These are phyloP conservation scores for Rhopilema esculentum DNA, from an alignment of 30 jellyfish, hydroid and myxozoan species.

Conservation along the genomic window DNA sequence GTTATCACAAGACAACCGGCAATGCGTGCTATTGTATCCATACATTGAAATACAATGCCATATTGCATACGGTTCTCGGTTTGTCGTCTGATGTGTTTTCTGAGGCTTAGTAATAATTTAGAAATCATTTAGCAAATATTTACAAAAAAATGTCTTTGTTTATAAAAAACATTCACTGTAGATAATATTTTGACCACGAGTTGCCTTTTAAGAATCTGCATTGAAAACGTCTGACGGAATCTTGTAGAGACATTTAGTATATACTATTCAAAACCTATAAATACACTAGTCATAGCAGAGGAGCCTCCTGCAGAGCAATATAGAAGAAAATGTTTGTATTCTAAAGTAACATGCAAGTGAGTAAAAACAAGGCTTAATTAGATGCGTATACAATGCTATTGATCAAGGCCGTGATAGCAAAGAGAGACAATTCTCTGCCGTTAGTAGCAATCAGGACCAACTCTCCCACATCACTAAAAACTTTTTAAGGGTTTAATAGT, in stretches of 20 bases:
- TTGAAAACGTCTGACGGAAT: not conserved
- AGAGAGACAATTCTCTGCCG: too few relatives aligned
- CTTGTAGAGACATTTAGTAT: not conserved
- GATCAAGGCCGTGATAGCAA: too few relatives aligned
- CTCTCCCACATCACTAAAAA: too few relatives aligned
- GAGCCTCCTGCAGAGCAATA: not conserved
- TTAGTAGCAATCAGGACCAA: too few relatives aligned
- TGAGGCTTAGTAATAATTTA: not conserved
- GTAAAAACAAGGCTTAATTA: too few relatives aligned
- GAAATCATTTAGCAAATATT: not conserved
- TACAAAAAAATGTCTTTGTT: not conserved
- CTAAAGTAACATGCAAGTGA: too few relatives aligned
- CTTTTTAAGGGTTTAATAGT: too few relatives aligned
- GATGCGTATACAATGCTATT: too few relatives aligned
- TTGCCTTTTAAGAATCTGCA: not conserved
- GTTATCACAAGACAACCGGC: too few relatives aligned
- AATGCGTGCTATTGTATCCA: too few relatives aligned
- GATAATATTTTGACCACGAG: not conserved
- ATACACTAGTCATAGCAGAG: not conserved
- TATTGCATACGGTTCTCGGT: not conserved
- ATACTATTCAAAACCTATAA: not conserved
- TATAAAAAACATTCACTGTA: not conserved
- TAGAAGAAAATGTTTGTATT: too few relatives aligned
- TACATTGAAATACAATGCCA: too few relatives aligned
- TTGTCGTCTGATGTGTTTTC: not conserved